phyloP scores from a whole-genome alignment of 2,113 vertebrate species.

The Hymenochirus boettgeri region DNA sequence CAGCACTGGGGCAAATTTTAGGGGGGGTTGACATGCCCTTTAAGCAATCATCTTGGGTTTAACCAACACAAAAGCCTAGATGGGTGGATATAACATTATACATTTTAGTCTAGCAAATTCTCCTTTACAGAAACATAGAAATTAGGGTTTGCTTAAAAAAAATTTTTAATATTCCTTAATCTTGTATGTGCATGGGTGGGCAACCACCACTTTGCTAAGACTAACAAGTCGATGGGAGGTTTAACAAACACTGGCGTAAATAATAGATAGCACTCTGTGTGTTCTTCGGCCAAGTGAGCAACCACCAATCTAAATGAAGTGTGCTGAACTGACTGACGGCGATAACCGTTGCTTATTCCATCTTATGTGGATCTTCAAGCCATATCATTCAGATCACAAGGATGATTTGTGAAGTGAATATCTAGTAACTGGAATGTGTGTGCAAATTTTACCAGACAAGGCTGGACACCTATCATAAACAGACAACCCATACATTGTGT shows the following conservation, averaged over 20 bases:
- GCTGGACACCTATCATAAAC: background rate
- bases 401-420: conserved; percentile 1
- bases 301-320: background rate
- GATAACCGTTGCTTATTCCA: background rate
- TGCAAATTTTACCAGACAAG: background rate
- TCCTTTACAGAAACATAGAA: too few relatives aligned
- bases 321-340: background rate
- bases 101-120: too few relatives aligned
- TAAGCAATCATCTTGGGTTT: too few relatives aligned
- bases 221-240: too few relatives aligned
- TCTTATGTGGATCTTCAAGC: background rate
- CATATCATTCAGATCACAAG: background rate
- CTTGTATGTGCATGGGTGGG: too few relatives aligned
- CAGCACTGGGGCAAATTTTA: too few relatives aligned
- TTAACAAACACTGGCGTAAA: background rate
- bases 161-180: too few relatives aligned
- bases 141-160: too few relatives aligned
- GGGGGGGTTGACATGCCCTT: too few relatives aligned
- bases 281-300: background rate
- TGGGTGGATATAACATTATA: too few relatives aligned
- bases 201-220: too few relatives aligned
- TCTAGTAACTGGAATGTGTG: background rate
- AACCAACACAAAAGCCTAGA: too few relatives aligned
- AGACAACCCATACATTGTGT: conserved; percentile 6
- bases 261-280: background rate